Evolutionary conservation across 2,888 invertebrate species (phyloP), one percentile per base, ranked within the genome.

Genomic region (Andrena hattorfiana): DNA sequence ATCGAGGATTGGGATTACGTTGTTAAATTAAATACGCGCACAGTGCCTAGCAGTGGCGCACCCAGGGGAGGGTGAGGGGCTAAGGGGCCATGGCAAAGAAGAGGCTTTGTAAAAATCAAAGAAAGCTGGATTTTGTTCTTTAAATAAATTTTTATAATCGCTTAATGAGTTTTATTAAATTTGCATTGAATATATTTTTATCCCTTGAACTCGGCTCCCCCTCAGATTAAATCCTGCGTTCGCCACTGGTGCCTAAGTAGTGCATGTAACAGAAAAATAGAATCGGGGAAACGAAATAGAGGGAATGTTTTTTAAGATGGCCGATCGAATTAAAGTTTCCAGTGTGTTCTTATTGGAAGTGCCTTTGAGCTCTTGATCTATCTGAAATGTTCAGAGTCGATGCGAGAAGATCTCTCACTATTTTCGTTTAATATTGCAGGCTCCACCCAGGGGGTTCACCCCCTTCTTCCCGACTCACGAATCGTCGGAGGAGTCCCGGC

Each of bases 401-500:
- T 20, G 7, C 6, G 13, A n/a, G 13, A n/a, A 23, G 1, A 6
- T 0, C 26, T 3, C 0, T 63, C 20, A 28, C 2, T 54, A 13
- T 48, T 23, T 32, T 5, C 49, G 60, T 68, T 81, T 51, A 60
- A 77, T 62, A 62, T 80, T 73, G 8, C 73, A 86, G 85, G 78
- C 76, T 81, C 59, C 51, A 73, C 59, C 30, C 7, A n/a, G 54
- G 7, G 8, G 16, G 8, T 1, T 0, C 35, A 1, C 0, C 62
- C 64, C 7, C 70, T 42, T 1, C 0, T 63, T 6, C 71, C 72
- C 10, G 83, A 81, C 28, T 32, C 89, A 35, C 87, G 92, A 23
- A 93, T 94, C 70, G 93, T 94, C 0, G 94, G 94, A 10, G 94
- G 94, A 42, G 83, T 81, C 49, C 66, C 80, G 42, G 92, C 91